phyloP scores from a whole-genome alignment of 2,113 vertebrate species.

The Petromus typicus region DNA sequence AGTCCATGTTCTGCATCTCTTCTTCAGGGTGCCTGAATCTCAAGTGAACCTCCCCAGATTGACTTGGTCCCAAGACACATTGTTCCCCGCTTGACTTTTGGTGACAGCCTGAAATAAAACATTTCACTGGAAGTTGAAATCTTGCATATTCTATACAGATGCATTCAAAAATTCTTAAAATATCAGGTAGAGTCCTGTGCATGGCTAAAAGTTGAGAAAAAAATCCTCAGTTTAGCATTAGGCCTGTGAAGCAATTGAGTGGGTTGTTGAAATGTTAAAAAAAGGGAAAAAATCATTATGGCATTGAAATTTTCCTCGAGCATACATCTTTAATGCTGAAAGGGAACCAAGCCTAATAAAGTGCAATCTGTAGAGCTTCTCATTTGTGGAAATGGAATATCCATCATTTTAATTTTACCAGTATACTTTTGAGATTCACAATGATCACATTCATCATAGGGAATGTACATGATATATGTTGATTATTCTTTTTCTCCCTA shows the following conservation, averaged over 20 bases:
- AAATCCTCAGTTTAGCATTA: neutral
- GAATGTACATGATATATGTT: neutral
- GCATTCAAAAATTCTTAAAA: neutral
- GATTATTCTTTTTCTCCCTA: too few species aligned
- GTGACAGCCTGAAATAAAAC: constrained; percentile 41
- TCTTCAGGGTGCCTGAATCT: neutral
- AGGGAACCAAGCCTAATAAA: neutral
- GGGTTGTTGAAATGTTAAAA: neutral
- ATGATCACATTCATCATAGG: neutral
- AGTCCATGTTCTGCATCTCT: neutral
- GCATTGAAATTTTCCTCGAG: constrained; percentile 1
- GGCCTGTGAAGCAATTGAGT: neutral
- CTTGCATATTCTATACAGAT: constrained; percentile 25
- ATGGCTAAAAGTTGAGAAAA: neutral
- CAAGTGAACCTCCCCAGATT: neutral
- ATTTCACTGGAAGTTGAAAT: constrained; percentile 39
- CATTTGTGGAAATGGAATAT: constrained; percentile 2
- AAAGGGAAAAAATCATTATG: neutral
- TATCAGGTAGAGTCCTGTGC: neutral
- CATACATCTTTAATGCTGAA: neutral
- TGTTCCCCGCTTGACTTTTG: neutral
- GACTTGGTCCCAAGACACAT: neutral
- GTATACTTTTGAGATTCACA: neutral
- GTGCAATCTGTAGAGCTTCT: neutral
- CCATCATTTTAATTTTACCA: neutral